Conservation (phyloP, 2,113 vertebrate species). For the Notarius quadriscutis region DNA sequence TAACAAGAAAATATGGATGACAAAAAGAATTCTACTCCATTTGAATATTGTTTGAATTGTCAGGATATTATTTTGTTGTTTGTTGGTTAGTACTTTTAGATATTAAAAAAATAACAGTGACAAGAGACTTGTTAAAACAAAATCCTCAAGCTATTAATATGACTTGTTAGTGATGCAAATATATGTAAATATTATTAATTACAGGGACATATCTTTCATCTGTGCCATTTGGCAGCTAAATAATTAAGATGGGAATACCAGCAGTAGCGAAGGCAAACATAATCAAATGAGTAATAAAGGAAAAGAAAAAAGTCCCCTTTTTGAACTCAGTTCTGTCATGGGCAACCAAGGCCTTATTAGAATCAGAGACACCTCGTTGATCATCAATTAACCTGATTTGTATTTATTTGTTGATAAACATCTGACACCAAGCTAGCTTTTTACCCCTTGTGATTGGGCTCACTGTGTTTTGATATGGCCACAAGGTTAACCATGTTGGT, state of each 20-base stretch:
- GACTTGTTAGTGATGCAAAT: slow-evolving; percentile 98
- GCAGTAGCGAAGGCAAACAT: slow-evolving; percentile 79
- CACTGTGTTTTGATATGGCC: slow-evolving; percentile 78
- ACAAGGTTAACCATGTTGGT: slow-evolving; percentile 69
- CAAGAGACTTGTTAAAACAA: slow-evolving; percentile 86
- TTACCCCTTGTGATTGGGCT: slow-evolving; percentile 74
- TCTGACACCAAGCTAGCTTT: too few relatives aligned
- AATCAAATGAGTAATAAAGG: slow-evolving; percentile 90
- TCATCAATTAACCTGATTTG: slow-evolving; percentile 99
- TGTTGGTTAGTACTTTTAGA: slow-evolving; percentile 69
- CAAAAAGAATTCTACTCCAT: slow-evolving; percentile 67
- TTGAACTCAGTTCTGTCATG: slow-evolving; percentile 85
- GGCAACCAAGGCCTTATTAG: slow-evolving; percentile 90
- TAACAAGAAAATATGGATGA: slow-evolving; percentile 68
- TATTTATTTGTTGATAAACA: slow-evolving; percentile 34
- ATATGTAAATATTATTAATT: slow-evolving; percentile 99
- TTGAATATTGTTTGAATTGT: slow-evolving; percentile 55
- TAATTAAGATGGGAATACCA: slow-evolving; percentile 97
- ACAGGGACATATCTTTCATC: slow-evolving; percentile 99
- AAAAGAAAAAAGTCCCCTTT: slow-evolving; percentile 82
- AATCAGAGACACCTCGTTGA: slow-evolving; percentile 90
- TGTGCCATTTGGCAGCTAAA: slow-evolving; percentile 92
- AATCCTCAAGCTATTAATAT: slow-evolving; percentile 91
- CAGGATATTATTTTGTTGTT: slow-evolving; percentile 59
- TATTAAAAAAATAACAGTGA: slow-evolving; percentile 78